Percentiles rank a stretch among this genome's conserved stretches.
Evolutionary conservation across 2,113 vertebrate genomes (phyloP).

Genomic region (Pseudolaguvia tuberculata): DNA sequence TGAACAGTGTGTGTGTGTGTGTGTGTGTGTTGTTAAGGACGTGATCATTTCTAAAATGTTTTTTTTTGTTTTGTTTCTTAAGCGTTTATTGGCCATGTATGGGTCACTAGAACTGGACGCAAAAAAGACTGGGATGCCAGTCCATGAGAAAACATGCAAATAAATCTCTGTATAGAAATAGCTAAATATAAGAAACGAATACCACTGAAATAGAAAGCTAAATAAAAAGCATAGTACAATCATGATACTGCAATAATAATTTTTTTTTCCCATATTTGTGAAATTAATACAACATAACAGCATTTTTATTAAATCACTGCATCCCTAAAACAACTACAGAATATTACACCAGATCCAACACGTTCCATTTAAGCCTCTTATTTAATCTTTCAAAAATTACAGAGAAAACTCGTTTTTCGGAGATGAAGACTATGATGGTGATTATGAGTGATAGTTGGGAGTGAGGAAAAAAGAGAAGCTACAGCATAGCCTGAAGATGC

Average conservation of each 20-base stretch:
- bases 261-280: neutral
- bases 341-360: neutral
- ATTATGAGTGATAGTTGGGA: constrained; percentile 27
- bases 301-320: no score
- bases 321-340: neutral
- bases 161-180: neutral
- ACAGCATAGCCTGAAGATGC: constrained; percentile 32
- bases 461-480: constrained; percentile 36
- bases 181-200: neutral
- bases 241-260: neutral
- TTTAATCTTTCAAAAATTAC: constrained; percentile 16
- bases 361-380: constrained; percentile 19
- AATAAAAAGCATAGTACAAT: neutral
- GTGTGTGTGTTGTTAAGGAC: neutral
- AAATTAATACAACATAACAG: neutral
- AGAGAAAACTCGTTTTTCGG: constrained; percentile 20
- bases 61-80: neutral
- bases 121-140: neutral
- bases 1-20: neutral
- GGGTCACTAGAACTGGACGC: neutral
- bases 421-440: constrained; percentile 37
- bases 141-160: neutral
- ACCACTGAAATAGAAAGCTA: neutral
- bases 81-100: neutral
- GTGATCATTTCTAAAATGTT: neutral